phyloP scores from a whole-genome alignment of 2,888 invertebrate species.

The Oxyteleia sp. region DNA sequence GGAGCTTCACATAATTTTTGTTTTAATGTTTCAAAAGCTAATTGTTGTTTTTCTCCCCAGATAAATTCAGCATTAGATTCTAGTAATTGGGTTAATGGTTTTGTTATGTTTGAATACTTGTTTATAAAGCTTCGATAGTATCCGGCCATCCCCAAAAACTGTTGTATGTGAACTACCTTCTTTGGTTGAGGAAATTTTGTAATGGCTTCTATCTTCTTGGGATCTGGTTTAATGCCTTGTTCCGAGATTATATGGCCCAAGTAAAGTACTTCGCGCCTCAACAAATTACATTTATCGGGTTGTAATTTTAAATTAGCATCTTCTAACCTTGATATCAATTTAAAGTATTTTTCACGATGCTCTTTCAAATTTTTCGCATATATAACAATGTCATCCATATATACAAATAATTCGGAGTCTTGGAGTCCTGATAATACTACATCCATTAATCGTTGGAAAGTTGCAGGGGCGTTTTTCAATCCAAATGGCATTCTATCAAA shows the following conservation, averaged over 20 bases:
- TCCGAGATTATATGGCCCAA: conserved; percentile 15
- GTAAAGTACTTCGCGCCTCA: conserved; percentile 26
- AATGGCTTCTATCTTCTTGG: conserved; percentile 18
- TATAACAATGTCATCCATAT: conserved; percentile 19
- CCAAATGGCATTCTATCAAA: conserved; percentile 13
- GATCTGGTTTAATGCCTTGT: conserved; percentile 3
- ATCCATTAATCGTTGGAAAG: conserved; percentile 18
- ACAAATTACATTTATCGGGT: conserved; percentile 13
- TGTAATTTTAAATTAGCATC: conserved; percentile 18
- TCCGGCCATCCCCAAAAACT: conserved; percentile 9
- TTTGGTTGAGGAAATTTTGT: conserved; percentile 21
- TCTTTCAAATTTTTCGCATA: neutral
- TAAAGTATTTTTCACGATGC: conserved; percentile 9
- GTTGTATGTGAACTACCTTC: conserved; percentile 11
- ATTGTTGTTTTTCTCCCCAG: neutral
- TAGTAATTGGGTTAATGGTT: conserved; percentile 3
- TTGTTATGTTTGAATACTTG: conserved; percentile 1
- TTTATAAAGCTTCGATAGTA: conserved; percentile 15
- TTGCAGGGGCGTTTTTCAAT: neutral
- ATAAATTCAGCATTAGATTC: neutral
- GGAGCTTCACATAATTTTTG: conserved; percentile 52
- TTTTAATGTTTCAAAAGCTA: conserved; percentile 27
- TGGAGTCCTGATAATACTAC: conserved; percentile 5
- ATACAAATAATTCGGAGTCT: conserved; percentile 12
- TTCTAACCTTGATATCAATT: neutral